Conservation (phyloP, 2,797 vertebrate genomes). For the Protonibea diacanthus region DNA sequence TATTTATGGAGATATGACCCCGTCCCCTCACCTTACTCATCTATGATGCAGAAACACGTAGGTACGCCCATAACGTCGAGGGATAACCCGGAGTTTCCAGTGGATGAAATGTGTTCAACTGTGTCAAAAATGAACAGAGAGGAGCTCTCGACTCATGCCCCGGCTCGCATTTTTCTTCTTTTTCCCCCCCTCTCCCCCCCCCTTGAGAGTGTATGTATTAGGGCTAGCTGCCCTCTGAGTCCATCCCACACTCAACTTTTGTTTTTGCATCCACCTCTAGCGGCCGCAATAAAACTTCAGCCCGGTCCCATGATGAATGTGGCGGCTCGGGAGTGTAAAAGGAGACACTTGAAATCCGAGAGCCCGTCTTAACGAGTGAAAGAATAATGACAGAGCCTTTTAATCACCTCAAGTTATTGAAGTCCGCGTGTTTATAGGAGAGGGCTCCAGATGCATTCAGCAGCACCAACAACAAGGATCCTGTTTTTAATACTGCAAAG, state of each 20-base stretch:
- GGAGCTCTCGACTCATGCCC: slow-evolving; percentile 53
- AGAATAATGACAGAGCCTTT: slow-evolving; percentile 84
- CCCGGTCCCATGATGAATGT: slow-evolving; percentile 94
- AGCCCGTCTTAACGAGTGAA: slow-evolving; percentile 84
- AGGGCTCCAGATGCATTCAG: slow-evolving; percentile 51
- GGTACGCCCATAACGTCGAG: slow-evolving; percentile 78
- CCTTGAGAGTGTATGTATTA: slow-evolving; percentile 60
- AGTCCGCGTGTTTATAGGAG: slow-evolving; percentile 63
- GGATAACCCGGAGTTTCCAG: slow-evolving; percentile 65
- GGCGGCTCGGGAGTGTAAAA: slow-evolving; percentile 95
- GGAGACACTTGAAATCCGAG: slow-evolving; percentile 99
- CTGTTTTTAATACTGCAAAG: slow-evolving; percentile 13
- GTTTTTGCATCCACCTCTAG: slow-evolving; percentile 95
- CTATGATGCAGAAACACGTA: slow-evolving; percentile 67
- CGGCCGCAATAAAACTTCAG: slow-evolving; percentile 92
- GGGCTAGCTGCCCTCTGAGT: slow-evolving; percentile 83
- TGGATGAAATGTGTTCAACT: slow-evolving; percentile 65
- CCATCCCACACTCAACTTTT: slow-evolving; percentile 89
- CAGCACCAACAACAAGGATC: slow-evolving; percentile 33
- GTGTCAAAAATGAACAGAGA: slow-evolving; percentile 54
- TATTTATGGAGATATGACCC: slow-evolving; percentile 79
- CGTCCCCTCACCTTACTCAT: slow-evolving; percentile 80
- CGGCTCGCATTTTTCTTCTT: slow-evolving; percentile 50
- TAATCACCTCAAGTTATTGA: slow-evolving; percentile 83
- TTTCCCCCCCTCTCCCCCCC: background rate